A percentile compares a stretch with the other conserved stretches of the same genome.
phyloP scores from a whole-genome alignment of 1,140 invertebrate species.

The Mizuhopecten yessoensis region DNA sequence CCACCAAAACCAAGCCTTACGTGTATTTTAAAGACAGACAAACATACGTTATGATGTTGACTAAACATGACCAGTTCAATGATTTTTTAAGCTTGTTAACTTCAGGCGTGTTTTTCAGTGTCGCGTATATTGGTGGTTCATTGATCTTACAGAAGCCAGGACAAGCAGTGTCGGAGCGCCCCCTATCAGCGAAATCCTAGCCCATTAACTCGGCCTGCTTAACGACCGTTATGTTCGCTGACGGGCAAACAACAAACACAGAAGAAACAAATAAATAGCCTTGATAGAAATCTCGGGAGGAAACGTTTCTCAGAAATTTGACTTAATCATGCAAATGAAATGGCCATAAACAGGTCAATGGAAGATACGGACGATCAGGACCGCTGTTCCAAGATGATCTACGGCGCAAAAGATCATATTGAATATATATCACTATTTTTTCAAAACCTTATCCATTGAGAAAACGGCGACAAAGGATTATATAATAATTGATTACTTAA shows the following conservation, averaged over 20 bases:
- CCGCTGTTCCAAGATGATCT: neutral
- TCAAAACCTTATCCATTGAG: neutral
- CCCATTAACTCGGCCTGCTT: neutral
- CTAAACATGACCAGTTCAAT: no score
- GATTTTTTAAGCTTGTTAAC: no score
- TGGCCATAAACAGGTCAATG: neutral
- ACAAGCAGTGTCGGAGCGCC: neutral
- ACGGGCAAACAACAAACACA: neutral
- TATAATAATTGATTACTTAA: no score
- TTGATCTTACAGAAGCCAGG: neutral
- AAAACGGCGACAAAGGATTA: neutral
- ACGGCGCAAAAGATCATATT: neutral
- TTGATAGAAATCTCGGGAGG: neutral
- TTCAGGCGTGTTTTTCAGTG: no score
- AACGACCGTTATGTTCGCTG: neutral
- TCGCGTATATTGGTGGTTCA: neutral
- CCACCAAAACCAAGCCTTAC: no score
- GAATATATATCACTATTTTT: neutral
- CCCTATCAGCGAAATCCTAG: neutral
- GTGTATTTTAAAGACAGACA: no score
- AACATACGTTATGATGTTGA: no score
- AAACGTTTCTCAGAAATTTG: neutral
- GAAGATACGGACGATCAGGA: neutral
- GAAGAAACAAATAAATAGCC: neutral
- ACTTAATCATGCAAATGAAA: conserved; percentile 39